Evolutionary conservation across 2,888 invertebrate genomes (phyloP), one percentile per base, ranked within the genome.

Genomic region (Papilio protenor): DNA sequence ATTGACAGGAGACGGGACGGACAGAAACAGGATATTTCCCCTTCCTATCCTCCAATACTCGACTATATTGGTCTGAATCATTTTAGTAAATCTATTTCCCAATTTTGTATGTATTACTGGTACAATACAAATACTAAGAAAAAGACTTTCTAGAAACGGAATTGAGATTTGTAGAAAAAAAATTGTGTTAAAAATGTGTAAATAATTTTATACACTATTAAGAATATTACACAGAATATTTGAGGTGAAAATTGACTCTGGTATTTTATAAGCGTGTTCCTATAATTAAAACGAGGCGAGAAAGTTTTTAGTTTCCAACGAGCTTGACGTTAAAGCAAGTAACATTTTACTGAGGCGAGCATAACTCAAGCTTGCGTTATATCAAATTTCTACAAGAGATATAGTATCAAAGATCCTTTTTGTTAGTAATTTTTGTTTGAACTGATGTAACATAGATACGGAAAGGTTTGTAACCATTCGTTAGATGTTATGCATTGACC

Each of bases 181-280:
- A n/a, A n/a, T n/a, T n/a, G n/a, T n/a, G n/a, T n/a, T n/a, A n/a
- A n/a, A 40, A 21, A n/a, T n/a, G 2, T 55, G 52, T 52, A 18
- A 18, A 55, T 55, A 55, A 49, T 49, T 49, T 4, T n/a, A 18
- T 18, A 18, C 18, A 55, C 8, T 55, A 21, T 8, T 55, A 10
- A n/a, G 8, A 10, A 55, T 55, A 2, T 61, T 18, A 27, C 10
- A 64, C 8, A 33, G 18, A 69, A n/a, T 0, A 14, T 5, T 45
- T 69, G 66, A 40, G 45, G 45, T 69, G 4, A 69, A 66, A 64
- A 40, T 64, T 66, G 40, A 40, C 66, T n/a, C n/a, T 66, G 18
- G 64, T 18, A 45, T 69, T 69, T 21, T 69, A 69, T 69, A 69
- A 69, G 40, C 40, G 66, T 45, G 21, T 69, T 69, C 21, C n/a